Evolutionary conservation across 1,140 invertebrate genomes (phyloP).

Genomic region (Phenacoccus solenopsis): DNA sequence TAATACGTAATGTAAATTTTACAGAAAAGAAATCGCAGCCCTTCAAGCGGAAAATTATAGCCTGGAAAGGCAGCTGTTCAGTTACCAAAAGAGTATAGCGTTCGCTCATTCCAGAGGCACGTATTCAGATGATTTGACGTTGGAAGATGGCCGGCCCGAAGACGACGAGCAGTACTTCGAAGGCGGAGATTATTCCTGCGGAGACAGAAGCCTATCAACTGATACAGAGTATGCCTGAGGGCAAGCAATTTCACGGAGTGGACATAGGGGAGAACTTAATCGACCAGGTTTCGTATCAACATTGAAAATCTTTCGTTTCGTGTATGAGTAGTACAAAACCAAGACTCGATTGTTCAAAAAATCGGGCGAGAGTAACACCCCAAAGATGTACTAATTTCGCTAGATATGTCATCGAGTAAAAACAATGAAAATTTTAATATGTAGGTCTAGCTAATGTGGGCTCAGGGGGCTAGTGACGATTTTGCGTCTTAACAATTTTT

Average conservation of each 20-base stretch:
- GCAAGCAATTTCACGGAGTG: constrained; percentile 4
- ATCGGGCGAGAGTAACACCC: too few species aligned
- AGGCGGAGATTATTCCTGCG: constrained; percentile 33
- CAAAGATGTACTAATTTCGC: too few species aligned
- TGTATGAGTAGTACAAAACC: too few species aligned
- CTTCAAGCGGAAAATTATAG: constrained; percentile 76
- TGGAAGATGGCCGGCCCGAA: constrained; percentile 30
- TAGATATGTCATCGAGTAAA: too few species aligned
- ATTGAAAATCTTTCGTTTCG: too few species aligned
- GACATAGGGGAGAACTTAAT: not conserved
- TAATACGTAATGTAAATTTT: constrained; percentile 23
- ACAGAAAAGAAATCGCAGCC: constrained; percentile 64
- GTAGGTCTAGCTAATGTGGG: too few species aligned
- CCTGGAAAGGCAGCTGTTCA: constrained; percentile 71
- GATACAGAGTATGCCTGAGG: constrained; percentile 61
- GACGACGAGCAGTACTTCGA: constrained; percentile 30
- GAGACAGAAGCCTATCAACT: constrained; percentile 49
- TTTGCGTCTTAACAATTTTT: too few species aligned
- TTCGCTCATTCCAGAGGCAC: constrained; percentile 48
- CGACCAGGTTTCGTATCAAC: too few species aligned
- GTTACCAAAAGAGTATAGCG: constrained; percentile 75
- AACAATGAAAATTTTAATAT: too few species aligned
- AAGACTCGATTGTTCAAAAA: too few species aligned
- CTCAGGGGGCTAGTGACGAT: too few species aligned
- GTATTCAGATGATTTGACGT: constrained; percentile 37